Evolutionary conservation across 2,888 invertebrate genomes (phyloP).

Genomic region (Diadegma fenestrale): DNA sequence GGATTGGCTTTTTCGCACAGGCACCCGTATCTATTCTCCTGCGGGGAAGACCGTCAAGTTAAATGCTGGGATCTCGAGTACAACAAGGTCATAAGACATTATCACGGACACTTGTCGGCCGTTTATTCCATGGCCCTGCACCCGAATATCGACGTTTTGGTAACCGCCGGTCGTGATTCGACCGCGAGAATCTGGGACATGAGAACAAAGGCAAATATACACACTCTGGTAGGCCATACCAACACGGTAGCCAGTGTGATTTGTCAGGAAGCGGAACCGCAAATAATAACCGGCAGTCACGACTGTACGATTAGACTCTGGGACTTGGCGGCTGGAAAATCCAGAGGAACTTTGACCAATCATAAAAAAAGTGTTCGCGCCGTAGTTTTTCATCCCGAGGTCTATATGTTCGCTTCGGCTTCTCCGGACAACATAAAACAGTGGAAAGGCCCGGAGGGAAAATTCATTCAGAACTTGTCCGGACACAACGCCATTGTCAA

Average conservation of each 20-base stretch:
- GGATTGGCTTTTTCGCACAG: slow-evolving; percentile 96
- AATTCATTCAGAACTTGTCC: slow-evolving; percentile 97
- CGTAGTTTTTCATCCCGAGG: slow-evolving; percentile 91
- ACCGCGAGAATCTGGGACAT: slow-evolving; percentile 99
- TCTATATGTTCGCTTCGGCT: slow-evolving; percentile 98
- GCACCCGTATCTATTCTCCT: slow-evolving; percentile 99
- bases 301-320: slow-evolving; percentile 98
- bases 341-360: slow-evolving; percentile 97
- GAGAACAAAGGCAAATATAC: slow-evolving; percentile 99
- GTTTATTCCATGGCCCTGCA: slow-evolving; percentile 97
- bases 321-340: slow-evolving; percentile 98
- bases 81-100: slow-evolving; percentile 98
- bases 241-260: slow-evolving; percentile 98
- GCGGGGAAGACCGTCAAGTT: slow-evolving; percentile 99
- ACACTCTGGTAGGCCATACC: slow-evolving; percentile 97
- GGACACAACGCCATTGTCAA: slow-evolving; percentile 99
- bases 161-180: slow-evolving; percentile 97
- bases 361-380: slow-evolving; percentile 98
- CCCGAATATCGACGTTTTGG: slow-evolving; percentile 97
- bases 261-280: slow-evolving; percentile 97
- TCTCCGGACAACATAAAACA: slow-evolving; percentile 99
- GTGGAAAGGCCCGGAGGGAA: slow-evolving; percentile 99
- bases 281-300: slow-evolving; percentile 97
- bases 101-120: slow-evolving; percentile 99
- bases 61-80: slow-evolving; percentile 99